phyloP scores from a whole-genome alignment of 2,888 invertebrate genomes.

The Dynastes grantii region DNA sequence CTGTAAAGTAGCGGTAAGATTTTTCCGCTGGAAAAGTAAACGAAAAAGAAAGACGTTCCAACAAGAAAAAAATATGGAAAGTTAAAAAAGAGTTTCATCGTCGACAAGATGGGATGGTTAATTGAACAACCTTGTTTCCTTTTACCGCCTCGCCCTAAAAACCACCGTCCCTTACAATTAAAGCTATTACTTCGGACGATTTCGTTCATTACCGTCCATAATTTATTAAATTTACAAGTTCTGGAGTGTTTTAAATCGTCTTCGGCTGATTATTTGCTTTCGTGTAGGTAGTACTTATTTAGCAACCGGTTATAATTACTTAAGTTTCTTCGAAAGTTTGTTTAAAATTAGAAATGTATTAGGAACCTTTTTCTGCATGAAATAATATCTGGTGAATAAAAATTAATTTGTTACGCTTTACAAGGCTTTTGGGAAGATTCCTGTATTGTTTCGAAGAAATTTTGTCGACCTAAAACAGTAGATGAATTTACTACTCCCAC shows the following conservation, averaged over 20 bases:
- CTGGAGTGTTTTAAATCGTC: constrained; percentile 49
- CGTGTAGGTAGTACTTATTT: background rate
- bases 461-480: no score
- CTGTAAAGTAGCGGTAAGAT: constrained; percentile 54
- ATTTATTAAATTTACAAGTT: constrained; percentile 63
- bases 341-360: no score
- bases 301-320: background rate
- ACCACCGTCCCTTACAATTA: constrained; percentile 59
- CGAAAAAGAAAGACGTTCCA: constrained; percentile 40
- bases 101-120: constrained; percentile 62
- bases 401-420: no score
- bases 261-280: constrained; percentile 26
- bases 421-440: no score
- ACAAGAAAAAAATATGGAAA: constrained; percentile 59
- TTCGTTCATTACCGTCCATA: constrained; percentile 62
- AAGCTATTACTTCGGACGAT: constrained; percentile 60
- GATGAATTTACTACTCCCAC: no score
- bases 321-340: background rate
- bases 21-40: constrained; percentile 41
- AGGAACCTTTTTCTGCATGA: no score
- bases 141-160: constrained; percentile 54
- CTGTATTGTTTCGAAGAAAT: no score
- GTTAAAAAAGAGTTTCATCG: constrained; percentile 63
- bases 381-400: no score
- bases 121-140: constrained; percentile 65